Evolutionary conservation across 2,113 vertebrate genomes (phyloP).

Genomic region (Petroica traversi): DNA sequence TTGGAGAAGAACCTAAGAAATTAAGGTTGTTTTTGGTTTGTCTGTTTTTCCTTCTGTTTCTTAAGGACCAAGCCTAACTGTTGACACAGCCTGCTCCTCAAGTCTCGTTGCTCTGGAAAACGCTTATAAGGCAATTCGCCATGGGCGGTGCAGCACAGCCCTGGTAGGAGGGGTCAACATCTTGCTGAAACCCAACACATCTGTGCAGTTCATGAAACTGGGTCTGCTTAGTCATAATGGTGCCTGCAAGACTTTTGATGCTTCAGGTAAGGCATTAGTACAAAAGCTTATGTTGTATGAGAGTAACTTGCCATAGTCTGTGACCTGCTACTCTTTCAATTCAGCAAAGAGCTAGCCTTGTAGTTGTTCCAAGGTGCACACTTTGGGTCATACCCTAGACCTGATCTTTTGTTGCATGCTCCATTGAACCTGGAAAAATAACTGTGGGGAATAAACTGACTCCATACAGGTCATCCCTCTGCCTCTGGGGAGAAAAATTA

Average conservation of each 20-base stretch:
- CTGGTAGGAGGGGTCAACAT: constrained; percentile 90
- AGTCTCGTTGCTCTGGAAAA: constrained; percentile 88
- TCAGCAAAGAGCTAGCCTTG: background rate
- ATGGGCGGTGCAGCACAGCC: constrained; percentile 83
- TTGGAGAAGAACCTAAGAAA: background rate
- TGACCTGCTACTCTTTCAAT: background rate
- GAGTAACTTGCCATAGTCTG: background rate
- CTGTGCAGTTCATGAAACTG: constrained; percentile 95
- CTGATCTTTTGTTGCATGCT: background rate
- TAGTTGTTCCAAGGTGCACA: background rate
- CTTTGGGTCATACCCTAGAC: background rate
- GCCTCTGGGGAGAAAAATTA: background rate
- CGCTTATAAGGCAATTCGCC: constrained; percentile 85
- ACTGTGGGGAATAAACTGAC: background rate
- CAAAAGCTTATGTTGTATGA: background rate
- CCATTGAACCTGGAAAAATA: background rate
- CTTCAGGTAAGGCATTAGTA: constrained; percentile 74
- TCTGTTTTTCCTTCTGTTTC: background rate
- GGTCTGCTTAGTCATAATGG: constrained; percentile 92
- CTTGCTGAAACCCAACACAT: constrained; percentile 92
- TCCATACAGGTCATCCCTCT: background rate
- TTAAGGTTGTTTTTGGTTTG: background rate
- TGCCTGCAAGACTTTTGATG: constrained; percentile 89
- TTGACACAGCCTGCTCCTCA: constrained; percentile 97
- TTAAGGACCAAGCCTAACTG: constrained; percentile 88